phyloP scores from a whole-genome alignment of 53 echinoderm and acorn worm species.

The Holothuria leucospilota region DNA sequence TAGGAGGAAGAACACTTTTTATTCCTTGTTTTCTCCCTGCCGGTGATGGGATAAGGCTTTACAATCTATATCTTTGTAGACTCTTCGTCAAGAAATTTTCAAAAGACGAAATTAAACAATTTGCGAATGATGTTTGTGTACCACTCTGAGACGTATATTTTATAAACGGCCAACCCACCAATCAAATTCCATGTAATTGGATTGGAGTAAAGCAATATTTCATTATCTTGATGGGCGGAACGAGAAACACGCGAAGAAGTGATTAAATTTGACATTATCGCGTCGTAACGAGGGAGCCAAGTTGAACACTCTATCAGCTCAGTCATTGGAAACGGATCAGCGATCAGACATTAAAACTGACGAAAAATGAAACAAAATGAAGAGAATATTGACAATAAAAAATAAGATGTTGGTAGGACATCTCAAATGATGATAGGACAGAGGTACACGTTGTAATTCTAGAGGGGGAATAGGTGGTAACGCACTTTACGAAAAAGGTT shows the following conservation, averaged over 20 bases:
- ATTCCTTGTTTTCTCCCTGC: no score
- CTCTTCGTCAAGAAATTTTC: background rate
- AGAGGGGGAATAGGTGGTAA: no score
- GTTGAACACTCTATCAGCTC: conserved; percentile 36
- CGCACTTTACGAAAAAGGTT: no score
- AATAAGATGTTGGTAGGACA: no score
- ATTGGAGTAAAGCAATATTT: conserved; percentile 28
- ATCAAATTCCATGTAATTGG: conserved; percentile 17
- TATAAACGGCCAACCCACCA: conserved; percentile 13
- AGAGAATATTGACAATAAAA: no score
- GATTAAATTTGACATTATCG: conserved; percentile 38
- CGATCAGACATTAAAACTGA: conserved; percentile 1
- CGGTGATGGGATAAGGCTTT: no score
- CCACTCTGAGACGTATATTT: conserved; percentile 21
- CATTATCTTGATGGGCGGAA: conserved; percentile 30
- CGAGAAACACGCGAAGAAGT: background rate
- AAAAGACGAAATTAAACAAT: conserved; percentile 36
- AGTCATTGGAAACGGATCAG: conserved; percentile 27
- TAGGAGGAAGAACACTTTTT: no score
- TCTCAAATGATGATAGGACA: no score
- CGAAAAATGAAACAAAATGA: no score
- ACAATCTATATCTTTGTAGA: no score
- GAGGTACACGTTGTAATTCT: no score
- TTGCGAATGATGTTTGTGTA: conserved; percentile 39
- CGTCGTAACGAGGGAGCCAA: conserved; percentile 1